Evolutionary conservation across 2,113 vertebrate genomes (phyloP).

Genomic region (Bos javanicus): DNA sequence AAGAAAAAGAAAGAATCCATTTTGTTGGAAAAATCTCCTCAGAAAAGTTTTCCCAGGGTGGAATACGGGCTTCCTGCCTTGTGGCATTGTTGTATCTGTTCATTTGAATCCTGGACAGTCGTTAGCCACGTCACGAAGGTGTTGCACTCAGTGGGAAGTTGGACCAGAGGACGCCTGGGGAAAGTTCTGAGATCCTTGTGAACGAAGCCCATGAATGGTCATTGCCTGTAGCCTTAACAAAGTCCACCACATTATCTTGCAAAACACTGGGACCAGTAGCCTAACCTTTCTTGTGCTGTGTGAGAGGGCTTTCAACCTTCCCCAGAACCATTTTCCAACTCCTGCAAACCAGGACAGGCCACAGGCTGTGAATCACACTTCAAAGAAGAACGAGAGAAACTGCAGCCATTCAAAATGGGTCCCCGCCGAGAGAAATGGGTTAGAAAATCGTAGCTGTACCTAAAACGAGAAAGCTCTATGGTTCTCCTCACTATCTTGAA

Average conservation of each 20-base stretch:
- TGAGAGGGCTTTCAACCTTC: background rate
- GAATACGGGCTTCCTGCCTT: background rate
- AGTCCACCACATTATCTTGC: background rate
- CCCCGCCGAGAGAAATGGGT: background rate
- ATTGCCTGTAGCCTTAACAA: background rate
- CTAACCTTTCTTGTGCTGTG: background rate
- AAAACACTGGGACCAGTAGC: background rate
- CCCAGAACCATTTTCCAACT: background rate
- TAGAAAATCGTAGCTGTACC: background rate
- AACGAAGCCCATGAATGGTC: background rate
- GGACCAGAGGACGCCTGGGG: background rate
- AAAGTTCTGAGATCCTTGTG: background rate
- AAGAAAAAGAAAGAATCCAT: conserved; percentile 30
- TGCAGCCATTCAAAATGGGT: background rate
- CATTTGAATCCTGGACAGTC: background rate
- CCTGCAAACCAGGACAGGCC: background rate
- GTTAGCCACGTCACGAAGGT: background rate
- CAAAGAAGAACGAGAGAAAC: background rate
- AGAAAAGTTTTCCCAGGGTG: background rate
- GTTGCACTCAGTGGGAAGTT: background rate
- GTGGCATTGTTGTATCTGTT: background rate
- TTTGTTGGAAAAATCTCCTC: conserved; percentile 40
- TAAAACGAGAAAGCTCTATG: background rate
- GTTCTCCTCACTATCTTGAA: background rate
- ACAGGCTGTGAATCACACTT: background rate